A percentile compares a stretch with the other conserved stretches of the same genome.
These are phyloP conservation scores for Enteromius mattozi DNA, from an alignment of 2,797 vertebrate species.

Conservation along the genomic window DNA sequence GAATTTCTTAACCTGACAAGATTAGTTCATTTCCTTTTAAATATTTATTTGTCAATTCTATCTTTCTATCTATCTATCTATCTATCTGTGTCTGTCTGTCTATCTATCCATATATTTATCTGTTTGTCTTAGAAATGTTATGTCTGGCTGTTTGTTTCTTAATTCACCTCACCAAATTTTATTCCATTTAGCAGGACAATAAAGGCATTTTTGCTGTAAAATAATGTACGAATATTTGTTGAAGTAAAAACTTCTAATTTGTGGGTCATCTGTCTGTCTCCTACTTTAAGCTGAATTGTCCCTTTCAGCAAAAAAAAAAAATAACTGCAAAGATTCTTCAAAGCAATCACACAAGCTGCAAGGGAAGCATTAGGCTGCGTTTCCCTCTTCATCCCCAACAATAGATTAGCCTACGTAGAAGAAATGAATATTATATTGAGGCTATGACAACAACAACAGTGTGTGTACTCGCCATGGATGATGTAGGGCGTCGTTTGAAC, in stretches of 20 bases:
- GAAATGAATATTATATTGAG: background rate
- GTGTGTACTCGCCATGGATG: conserved; percentile 68
- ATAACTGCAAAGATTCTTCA: background rate
- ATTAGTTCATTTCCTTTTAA: background rate
- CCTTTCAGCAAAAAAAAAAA: background rate
- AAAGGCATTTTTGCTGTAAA: background rate
- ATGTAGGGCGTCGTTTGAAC: conserved; percentile 78
- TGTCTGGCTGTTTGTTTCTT: background rate
- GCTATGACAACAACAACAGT: conserved; percentile 44
- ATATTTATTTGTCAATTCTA: no score
- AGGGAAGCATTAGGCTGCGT: background rate
- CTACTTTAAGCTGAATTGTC: background rate
- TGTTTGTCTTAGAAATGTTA: background rate
- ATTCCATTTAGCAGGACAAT: background rate
- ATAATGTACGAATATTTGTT: background rate
- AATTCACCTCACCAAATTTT: background rate
- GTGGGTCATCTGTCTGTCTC: background rate
- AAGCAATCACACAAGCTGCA: background rate
- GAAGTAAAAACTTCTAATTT: background rate
- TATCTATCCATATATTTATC: no score
- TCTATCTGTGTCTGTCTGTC: no score
- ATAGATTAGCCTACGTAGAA: background rate
- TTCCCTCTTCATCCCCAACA: background rate
- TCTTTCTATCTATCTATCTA: no score
- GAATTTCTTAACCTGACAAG: background rate